These are phyloP conservation scores for Chymomyza caudatula DNA, from an alignment of 2,888 invertebrate genomes.

Conservation along the genomic window DNA sequence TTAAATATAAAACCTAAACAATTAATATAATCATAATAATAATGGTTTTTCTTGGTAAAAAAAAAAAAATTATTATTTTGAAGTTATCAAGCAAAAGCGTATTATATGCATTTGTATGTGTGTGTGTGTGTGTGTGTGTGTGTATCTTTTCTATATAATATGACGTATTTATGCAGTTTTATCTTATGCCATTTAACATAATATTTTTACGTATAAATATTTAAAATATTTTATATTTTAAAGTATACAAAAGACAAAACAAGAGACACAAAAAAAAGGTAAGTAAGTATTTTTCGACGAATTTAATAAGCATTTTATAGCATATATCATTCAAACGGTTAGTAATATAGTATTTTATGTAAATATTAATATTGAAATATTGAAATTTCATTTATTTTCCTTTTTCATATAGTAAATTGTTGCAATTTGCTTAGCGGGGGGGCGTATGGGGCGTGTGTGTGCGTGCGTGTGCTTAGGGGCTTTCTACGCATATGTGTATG, in stretches of 20 bases:
- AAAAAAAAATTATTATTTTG: conserved; percentile 47
- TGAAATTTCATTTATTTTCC: not conserved
- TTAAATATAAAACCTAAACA: conserved; percentile 63
- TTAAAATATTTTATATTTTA: not conserved
- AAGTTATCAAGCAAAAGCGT: conserved; percentile 14
- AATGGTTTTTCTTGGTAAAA: conserved; percentile 7
- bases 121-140: too few species aligned
- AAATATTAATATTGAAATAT: conserved; percentile 27
- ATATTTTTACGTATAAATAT: not conserved
- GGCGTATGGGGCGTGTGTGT: not conserved
- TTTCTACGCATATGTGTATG: not conserved
- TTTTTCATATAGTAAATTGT: not conserved
- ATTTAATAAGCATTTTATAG: not conserved
- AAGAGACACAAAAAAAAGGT: not conserved
- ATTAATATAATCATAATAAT: conserved; percentile 47
- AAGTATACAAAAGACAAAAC: not conserved
- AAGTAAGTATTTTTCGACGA: not conserved
- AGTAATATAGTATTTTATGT: conserved; percentile 41
- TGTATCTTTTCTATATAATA: conserved; percentile 17
- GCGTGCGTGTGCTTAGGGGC: not conserved
- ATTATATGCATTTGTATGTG: conserved; percentile 29
- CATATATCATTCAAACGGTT: conserved; percentile 21
- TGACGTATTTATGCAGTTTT: conserved; percentile 19
- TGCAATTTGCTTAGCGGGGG: not conserved
- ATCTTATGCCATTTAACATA: not conserved